Percentiles rank a stretch among this genome's conserved stretches.
Conservation (phyloP, 2,113 vertebrate genomes). For the Cinclus mexicanus region DNA sequence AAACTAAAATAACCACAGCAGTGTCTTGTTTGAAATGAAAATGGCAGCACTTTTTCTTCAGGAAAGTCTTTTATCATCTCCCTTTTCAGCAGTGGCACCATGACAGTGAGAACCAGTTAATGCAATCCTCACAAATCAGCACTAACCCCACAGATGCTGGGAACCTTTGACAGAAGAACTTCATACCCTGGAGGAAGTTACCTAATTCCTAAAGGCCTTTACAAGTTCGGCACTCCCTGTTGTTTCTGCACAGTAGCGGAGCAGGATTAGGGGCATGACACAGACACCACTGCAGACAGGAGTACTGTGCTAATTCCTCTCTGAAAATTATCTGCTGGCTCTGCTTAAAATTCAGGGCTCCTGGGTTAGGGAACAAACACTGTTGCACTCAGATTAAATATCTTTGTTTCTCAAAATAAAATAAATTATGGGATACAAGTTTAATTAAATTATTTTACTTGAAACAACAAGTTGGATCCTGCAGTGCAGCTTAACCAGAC, state of each 20-base stretch:
- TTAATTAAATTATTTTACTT: conserved; percentile 48
- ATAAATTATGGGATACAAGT: not conserved
- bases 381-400: not conserved
- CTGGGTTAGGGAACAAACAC: not conserved
- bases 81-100: not conserved
- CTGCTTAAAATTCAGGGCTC: not conserved
- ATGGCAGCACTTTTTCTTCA: not conserved
- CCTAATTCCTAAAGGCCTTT: conserved; percentile 54
- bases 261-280: conserved; percentile 32
- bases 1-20: not conserved
- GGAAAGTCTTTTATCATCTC: conserved; percentile 32
- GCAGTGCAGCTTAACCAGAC: conserved; percentile 28
- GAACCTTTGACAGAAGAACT: conserved; percentile 35
- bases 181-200: conserved; percentile 23
- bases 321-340: not conserved
- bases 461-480: conserved; percentile 45
- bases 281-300: not conserved
- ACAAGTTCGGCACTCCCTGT: not conserved
- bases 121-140: conserved; percentile 19
- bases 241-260: conserved; percentile 16
- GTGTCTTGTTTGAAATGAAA: conserved; percentile 28
- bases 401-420: not conserved
- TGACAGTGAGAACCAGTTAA: conserved; percentile 35
- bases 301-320: conserved; percentile 10
- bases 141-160: not conserved